Conservation (phyloP, 1,140 invertebrate species). For the Tetramorium alpestre region DNA sequence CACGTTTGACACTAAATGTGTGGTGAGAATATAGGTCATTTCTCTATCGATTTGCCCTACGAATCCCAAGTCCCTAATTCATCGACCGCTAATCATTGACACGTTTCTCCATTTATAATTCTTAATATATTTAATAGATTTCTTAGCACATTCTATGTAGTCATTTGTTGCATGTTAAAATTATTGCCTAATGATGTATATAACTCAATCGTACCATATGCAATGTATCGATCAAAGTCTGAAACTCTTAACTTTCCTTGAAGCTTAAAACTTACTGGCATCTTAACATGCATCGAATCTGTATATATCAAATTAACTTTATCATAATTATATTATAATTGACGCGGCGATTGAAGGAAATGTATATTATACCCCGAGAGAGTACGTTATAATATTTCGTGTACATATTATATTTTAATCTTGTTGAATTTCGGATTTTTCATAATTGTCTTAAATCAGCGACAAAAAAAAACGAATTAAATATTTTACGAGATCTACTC, state of each 20-base stretch:
- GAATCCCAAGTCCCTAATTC: neutral
- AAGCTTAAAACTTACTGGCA: conserved; percentile 2
- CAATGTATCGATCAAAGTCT: neutral
- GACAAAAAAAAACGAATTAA: neutral
- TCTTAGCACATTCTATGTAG: conserved; percentile 25
- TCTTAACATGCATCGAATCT: conserved; percentile 10
- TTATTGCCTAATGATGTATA: conserved; percentile 9
- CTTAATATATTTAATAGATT: neutral
- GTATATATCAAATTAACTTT: conserved; percentile 2
- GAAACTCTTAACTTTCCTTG: neutral
- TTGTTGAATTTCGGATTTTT: neutral
- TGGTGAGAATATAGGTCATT: conserved; percentile 20
- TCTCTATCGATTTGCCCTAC: neutral
- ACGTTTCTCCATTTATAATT: conserved; percentile 9
- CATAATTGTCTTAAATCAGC: neutral
- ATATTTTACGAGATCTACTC: neutral
- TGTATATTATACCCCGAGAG: neutral
- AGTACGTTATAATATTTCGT: neutral
- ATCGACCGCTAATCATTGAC: neutral
- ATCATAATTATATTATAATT: neutral
- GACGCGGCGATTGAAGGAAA: neutral
- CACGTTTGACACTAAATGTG: neutral
- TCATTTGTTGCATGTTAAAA: conserved; percentile 39
- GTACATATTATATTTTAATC: neutral
- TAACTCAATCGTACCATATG: conserved; percentile 19